Base-by-base conservation (phyloP, 2,113 vertebrate species). In the Peromyscus californicus region DNA sequence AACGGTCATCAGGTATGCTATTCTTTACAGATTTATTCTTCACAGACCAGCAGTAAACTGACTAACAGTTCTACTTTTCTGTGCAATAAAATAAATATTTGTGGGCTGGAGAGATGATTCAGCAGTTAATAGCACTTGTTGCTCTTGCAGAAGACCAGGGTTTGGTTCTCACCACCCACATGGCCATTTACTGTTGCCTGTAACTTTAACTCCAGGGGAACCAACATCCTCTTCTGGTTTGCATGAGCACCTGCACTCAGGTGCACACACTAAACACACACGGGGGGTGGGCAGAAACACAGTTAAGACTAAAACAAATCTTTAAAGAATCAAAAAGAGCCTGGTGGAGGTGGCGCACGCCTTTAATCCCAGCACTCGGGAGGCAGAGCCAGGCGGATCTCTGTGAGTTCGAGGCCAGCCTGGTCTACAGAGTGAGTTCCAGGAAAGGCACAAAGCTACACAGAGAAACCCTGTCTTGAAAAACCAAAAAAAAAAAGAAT, bases 51-150 rank as follows among this genome's bases (percentile, higher is more conserved):
- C 21, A 93, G 51, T 90, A 74, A 85, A 31, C 10, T 91, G 33
- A 65, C 21, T 79, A 29, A 96, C 33, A 89, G 19, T 75, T 74
- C 87, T 91, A 74, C 17, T 51, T 94, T 96, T 94, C 45, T 74
- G 17, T 54, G 54, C 75, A 63, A 59, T 86, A 11, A 86, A 92
- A 61, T 65, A 83, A 39, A 63, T 59, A 59, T 82, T 57, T 82
- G 51, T 11, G 33, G 51, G 1, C 51, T 82, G 33, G 33, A 5
- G 51, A 57, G 33, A 57, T 12, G 51, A 10, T 22, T n/a, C 51
- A 82, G 7, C 51, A 82, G 51, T 24, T 82, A 36, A 57, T 31
- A n/a, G 51, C 19, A 24, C 48, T 57, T 57, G 19, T 3, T 51
- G 16, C 33, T 6, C 51, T 57, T n/a, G 51, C 54, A 57, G 51